Conservation (phyloP, 2,113 vertebrate genomes). For the Prinia subflava region DNA sequence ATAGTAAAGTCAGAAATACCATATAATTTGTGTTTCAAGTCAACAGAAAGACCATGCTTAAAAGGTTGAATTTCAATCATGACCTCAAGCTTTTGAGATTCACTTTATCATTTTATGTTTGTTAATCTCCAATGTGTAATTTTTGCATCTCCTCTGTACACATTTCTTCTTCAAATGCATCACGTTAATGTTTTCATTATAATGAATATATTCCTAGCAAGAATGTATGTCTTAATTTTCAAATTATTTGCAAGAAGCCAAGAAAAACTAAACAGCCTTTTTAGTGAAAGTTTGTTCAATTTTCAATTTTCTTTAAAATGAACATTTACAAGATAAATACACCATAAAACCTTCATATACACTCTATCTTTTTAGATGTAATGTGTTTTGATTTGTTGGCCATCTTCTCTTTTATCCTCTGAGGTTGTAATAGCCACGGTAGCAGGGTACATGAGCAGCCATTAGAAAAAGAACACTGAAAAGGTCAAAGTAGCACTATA, state of each 20-base stretch:
- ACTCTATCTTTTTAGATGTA: not conserved
- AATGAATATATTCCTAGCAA: not conserved
- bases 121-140: not conserved
- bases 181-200: not conserved
- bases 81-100: not conserved
- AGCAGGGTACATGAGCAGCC: not conserved
- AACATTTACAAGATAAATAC: not conserved
- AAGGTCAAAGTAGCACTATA: slow-evolving; percentile 26
- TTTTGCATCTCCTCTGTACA: not conserved
- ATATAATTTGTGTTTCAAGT: not conserved
- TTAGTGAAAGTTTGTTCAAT: not conserved
- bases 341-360: not conserved
- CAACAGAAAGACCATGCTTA: not conserved
- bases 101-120: not conserved
- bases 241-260: not conserved
- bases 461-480: slow-evolving; percentile 27
- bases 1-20: not conserved
- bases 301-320: not conserved
- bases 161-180: not conserved
- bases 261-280: not conserved
- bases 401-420: slow-evolving; percentile 7
- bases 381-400: not conserved
- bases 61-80: not conserved
- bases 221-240: not conserved
- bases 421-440: not conserved